Percentiles rank a stretch among this genome's conserved stretches.
These are phyloP conservation scores for Diploscapter pachys DNA, from an alignment of 1,140 invertebrate species.

Conservation along the genomic window DNA sequence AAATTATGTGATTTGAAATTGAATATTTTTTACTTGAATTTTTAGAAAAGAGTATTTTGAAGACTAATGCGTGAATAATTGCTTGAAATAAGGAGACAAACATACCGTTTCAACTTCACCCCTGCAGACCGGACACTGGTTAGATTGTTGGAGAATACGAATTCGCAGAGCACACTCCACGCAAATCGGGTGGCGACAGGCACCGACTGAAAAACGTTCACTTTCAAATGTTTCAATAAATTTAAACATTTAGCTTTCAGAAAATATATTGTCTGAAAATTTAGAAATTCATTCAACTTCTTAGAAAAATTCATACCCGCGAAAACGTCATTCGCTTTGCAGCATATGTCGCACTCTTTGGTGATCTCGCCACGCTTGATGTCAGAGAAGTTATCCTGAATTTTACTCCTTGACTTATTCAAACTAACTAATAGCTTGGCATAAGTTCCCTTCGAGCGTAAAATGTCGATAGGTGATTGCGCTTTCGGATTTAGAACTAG, in stretches of 20 bases:
- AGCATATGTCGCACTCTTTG: conserved; percentile 27
- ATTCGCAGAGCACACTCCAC: conserved; percentile 38
- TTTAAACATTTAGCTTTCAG: too few species aligned
- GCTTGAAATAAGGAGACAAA: conserved; percentile 1
- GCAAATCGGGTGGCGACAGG: conserved; percentile 33
- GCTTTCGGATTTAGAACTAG: too few species aligned
- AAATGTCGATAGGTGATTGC: too few species aligned
- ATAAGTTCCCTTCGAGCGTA: too few species aligned
- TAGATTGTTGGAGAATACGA: conserved; percentile 17
- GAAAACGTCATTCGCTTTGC: conserved; percentile 32
- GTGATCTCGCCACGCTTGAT: conserved; percentile 15
- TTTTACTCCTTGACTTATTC: not conserved
- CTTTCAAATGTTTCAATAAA: too few species aligned
- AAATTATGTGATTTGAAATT: not conserved
- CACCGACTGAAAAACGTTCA: not conserved
- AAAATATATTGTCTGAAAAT: not conserved
- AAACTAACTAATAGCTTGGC: not conserved
- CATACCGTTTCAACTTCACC: conserved; percentile 13
- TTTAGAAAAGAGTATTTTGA: too few species aligned
- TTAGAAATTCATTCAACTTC: not conserved
- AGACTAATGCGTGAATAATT: too few species aligned
- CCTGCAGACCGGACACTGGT: conserved; percentile 36
- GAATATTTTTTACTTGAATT: too few species aligned
- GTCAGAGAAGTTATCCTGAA: conserved; percentile 33
- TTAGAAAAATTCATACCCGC: conserved; percentile 2